Evolutionary conservation across 2,797 vertebrate genomes (phyloP), one percentile per base, ranked within the genome.

Genomic region (Myiotriccus ornatus): DNA sequence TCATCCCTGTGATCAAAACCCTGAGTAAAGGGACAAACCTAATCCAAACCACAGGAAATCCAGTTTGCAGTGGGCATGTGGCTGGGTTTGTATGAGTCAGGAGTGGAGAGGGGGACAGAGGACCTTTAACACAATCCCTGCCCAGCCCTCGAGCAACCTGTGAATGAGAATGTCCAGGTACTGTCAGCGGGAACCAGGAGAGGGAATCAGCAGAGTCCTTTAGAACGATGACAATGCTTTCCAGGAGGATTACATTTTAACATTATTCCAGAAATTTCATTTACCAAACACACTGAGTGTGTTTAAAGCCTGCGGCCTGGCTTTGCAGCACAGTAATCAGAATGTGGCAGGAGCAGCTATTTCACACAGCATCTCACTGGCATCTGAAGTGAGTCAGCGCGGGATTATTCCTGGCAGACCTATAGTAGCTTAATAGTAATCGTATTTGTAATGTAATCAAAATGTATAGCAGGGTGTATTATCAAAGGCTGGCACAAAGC

Each of bases 341-440:
- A n/a, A 39, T n/a, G 90, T 67, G 68, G 91, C 92, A 87, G 91
- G 79, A 78, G 93, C 86, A 91, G 89, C 93, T 82, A 21, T 81
- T 92, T 56, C 56, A 47, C 84, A n/a, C 68, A 10, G 91, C 94
- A 90, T 89, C 95, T 92, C 84, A n/a, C 82, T 59, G 91, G 94
- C 94, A 96, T 94, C 96, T 94, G 91, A 69, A 97, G 95, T 96
- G 94, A 96, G 94, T 93, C 93, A 88, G 95, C 10, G 6, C 84
- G 1, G 83, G 96, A 96, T 96, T 96, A 95, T 90, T 95, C 87
- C 91, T 90, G 74, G 70, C 88, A 94, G 92, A 87, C 84, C 82
- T 69, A 56, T 93, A 81, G 97, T 86, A 75, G 95, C 95, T 97
- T 95, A 81, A 87, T 79, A 76, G 93, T 94, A 96, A 95, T 96